These are phyloP conservation scores for Ceratosolen solmsi DNA, from an alignment of 1,140 invertebrate species.

Conservation along the genomic window DNA sequence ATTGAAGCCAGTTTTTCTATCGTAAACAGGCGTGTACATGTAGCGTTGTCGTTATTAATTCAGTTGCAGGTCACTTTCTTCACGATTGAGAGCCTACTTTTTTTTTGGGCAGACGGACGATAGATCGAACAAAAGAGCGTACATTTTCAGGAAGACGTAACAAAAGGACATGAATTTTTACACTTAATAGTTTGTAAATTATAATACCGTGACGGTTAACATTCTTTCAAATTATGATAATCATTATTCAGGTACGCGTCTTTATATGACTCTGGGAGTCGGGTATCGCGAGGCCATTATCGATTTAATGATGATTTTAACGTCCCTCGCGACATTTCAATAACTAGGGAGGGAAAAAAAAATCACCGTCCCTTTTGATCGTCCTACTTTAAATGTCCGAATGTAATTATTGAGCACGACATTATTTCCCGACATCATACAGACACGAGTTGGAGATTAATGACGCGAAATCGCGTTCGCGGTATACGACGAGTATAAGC, in stretches of 20 bases:
- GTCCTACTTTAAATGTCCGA: not conserved
- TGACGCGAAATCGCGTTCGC: slow-evolving; percentile 26
- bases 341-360: not conserved
- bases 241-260: too few species aligned
- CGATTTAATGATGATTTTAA: slow-evolving; percentile 10
- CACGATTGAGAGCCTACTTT: not conserved
- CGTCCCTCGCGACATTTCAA: not conserved
- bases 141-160: too few species aligned
- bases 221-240: too few species aligned
- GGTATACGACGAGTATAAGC: not conserved
- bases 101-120: not conserved
- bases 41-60: not conserved
- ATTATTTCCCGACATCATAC: not conserved
- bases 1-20: slow-evolving; percentile 1
- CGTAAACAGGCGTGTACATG: not conserved
- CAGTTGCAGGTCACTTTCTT: slow-evolving; percentile 3
- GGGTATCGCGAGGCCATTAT: not conserved
- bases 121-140: too few species aligned
- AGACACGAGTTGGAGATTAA: slow-evolving; percentile 17
- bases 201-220: too few species aligned
- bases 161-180: too few species aligned
- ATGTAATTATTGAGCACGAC: slow-evolving; percentile 16
- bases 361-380: not conserved
- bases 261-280: too few species aligned
- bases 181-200: too few species aligned